Conservation (phyloP, 2,113 vertebrate genomes). For the Barbus barbus region DNA sequence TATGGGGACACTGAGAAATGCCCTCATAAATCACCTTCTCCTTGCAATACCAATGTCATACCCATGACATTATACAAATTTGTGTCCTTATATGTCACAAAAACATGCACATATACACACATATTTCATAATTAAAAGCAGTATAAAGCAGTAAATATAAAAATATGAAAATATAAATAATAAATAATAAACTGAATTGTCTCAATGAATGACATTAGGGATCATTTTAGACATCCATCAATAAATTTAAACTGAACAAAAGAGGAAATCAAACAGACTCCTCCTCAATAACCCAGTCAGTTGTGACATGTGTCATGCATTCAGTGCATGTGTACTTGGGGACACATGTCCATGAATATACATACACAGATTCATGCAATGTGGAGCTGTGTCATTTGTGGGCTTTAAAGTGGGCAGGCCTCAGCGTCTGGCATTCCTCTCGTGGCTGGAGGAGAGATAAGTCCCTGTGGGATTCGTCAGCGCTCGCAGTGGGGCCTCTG, state of each 20-base stretch:
- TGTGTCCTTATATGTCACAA: no score
- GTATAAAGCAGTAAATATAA: no score
- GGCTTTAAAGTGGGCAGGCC: slow-evolving; percentile 23
- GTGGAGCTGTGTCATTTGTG: slow-evolving; percentile 2
- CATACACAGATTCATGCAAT: slow-evolving; percentile 35
- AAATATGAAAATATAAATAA: no score
- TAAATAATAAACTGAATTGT: no score
- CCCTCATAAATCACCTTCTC: no score
- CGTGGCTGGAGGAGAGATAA: slow-evolving; percentile 66
- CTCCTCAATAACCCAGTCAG: not conserved
- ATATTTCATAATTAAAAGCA: no score
- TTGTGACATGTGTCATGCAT: slow-evolving; percentile 14
- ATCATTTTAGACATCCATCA: not conserved
- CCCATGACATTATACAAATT: no score
- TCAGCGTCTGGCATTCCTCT: slow-evolving; percentile 61
- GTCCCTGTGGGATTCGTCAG: slow-evolving; percentile 59
- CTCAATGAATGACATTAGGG: not conserved
- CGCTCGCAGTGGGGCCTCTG: slow-evolving; percentile 17
- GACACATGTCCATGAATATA: slow-evolving; percentile 39
- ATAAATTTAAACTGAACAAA: not conserved
- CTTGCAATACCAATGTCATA: no score
- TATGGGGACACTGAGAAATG: no score
- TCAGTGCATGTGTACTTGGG: not conserved
- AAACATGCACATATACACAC: no score
- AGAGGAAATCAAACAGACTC: not conserved